phyloP scores from a whole-genome alignment of 2,113 vertebrate genomes.

The Pteropus alecto region DNA sequence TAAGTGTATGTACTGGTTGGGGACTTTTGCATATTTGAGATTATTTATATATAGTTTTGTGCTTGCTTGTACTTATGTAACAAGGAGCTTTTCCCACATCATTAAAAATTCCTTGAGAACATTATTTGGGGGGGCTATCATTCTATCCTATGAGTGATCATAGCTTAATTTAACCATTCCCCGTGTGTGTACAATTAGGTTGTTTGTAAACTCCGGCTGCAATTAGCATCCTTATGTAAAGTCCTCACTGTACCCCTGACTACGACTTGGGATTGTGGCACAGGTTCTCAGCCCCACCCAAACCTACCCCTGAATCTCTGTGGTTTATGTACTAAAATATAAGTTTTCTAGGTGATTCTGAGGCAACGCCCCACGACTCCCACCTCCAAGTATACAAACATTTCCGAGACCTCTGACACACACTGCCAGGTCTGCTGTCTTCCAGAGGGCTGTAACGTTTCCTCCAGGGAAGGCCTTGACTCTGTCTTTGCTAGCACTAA shows the following conservation, averaged over 20 bases:
- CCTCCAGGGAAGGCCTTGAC: not conserved
- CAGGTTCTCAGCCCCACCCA: not conserved
- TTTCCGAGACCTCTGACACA: not conserved
- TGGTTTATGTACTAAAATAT: not conserved
- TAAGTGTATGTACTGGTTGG: accelerated
- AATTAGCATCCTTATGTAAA: too few species aligned
- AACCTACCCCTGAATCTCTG: not conserved
- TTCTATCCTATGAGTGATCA: accelerated
- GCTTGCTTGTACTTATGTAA: not conserved
- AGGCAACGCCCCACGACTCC: not conserved
- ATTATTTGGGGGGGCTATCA: not conserved
- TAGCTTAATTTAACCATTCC: not conserved
- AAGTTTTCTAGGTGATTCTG: not conserved
- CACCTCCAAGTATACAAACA: too few species aligned
- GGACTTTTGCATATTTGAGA: not conserved
- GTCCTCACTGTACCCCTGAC: not conserved
- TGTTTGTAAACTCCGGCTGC: not conserved
- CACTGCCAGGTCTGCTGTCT: not conserved
- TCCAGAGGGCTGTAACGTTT: not conserved
- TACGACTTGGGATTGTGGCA: not conserved
- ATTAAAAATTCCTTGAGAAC: not conserved
- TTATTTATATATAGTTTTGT: not conserved
- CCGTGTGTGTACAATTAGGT: not conserved
- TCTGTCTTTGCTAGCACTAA: not conserved
- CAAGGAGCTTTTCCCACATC: not conserved